phyloP scores from a whole-genome alignment of 2,113 vertebrate genomes.

The Cavia porcellus region DNA sequence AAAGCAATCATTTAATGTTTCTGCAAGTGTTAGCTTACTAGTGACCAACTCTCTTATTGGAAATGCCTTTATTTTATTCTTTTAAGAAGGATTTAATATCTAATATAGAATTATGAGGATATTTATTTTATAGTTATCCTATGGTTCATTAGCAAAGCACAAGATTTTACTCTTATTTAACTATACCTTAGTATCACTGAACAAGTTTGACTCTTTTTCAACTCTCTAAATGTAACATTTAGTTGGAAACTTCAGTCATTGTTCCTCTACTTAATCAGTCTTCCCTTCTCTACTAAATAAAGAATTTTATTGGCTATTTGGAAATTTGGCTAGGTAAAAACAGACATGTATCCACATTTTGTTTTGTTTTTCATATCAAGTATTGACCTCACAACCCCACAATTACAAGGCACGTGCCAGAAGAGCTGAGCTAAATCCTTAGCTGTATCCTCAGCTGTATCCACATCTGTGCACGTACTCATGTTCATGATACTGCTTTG shows the following conservation, averaged over 20 bases:
- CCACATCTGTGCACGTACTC: neutral
- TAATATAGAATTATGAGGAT: neutral
- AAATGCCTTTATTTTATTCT: neutral
- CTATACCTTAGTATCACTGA: neutral
- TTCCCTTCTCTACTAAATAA: fast-evolving
- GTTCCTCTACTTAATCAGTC: neutral
- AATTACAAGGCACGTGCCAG: too few species aligned
- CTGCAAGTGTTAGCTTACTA: neutral
- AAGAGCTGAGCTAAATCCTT: too few species aligned
- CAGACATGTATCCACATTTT: neutral
- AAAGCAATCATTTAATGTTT: slow-evolving; percentile 1
- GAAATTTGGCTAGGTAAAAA: neutral
- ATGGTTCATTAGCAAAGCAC: neutral
- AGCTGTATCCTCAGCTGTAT: neutral
- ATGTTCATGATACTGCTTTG: neutral
- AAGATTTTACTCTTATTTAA: neutral
- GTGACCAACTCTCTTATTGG: neutral
- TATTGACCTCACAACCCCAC: too few species aligned
- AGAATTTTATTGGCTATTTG: neutral
- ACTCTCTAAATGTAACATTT: neutral
- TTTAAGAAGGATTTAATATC: neutral
- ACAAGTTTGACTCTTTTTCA: neutral
- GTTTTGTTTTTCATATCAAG: too few species aligned
- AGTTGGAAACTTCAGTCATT: neutral
- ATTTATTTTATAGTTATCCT: too few species aligned